phyloP scores from a whole-genome alignment of 2,113 vertebrate species.

The Tachysurus vachellii region DNA sequence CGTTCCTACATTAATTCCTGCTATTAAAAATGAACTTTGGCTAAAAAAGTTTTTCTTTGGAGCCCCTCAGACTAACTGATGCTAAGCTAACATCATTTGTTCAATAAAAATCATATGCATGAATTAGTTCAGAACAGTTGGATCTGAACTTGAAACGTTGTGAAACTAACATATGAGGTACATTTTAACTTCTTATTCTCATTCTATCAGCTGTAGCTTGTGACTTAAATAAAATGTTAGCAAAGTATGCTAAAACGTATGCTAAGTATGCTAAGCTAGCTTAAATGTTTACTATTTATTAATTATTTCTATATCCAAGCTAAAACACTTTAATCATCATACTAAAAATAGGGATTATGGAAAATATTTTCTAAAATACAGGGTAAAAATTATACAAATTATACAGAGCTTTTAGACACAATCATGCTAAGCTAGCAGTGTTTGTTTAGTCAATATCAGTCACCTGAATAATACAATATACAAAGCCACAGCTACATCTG shows the following conservation, averaged over 20 bases:
- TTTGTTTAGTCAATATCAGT: not conserved
- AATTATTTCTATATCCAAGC: not conserved
- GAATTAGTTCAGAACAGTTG: not conserved
- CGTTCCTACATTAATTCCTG: not conserved
- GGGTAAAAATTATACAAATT: conserved; percentile 36
- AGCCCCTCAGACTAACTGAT: too few species aligned
- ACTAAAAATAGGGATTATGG: conserved; percentile 39
- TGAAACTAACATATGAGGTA: not conserved
- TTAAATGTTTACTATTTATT: not conserved
- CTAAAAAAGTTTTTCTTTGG: too few species aligned
- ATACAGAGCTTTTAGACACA: not conserved
- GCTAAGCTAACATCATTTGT: not conserved
- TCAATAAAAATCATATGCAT: not conserved
- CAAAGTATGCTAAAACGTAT: not conserved
- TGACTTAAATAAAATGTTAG: not conserved
- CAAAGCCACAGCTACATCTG: too few species aligned
- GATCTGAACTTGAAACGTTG: not conserved
- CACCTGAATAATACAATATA: not conserved
- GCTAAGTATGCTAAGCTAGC: not conserved
- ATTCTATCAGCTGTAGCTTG: not conserved
- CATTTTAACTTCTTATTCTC: not conserved
- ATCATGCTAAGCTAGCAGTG: not conserved
- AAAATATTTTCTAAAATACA: conserved; percentile 27
- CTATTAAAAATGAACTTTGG: not conserved
- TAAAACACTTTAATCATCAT: conserved; percentile 36